Evolutionary conservation across 1,140 invertebrate species (phyloP), one percentile per base, ranked within the genome.

Genomic region (Coenobita brevimanus): DNA sequence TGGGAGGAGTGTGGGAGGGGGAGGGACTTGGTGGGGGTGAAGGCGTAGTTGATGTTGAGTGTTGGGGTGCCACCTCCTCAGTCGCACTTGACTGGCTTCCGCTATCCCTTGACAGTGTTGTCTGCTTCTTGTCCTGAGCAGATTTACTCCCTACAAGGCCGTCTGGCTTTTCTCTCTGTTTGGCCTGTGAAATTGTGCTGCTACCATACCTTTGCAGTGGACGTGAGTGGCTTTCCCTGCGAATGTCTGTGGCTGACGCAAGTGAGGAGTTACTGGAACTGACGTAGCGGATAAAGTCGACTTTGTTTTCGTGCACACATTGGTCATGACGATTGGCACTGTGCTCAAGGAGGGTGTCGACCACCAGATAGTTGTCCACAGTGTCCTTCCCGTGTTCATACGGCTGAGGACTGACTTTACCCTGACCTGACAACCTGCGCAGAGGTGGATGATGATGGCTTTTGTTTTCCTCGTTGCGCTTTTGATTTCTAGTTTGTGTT

Each of bases 361-460:
- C 62, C 27, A 80, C 50, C 0, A 80, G 46, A 62, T 30, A 80
- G 50, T 87, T 87, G n/a, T 80, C 84, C 3, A 81, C 64, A 0
- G 38, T 57, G 38, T 87, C 84, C 24, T 24, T 38, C 3, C 78
- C 76, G 3, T 8, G 1, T 8, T 75, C 41, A 8, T 17, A 10
- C 2, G 64, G 64, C 27, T 33, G 67, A n/a, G 41, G 36, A 6
- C 33, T 41, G 57, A 1, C 10, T n/a, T 64, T 64, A 0, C 21
- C 41, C 8, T 71, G 64, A 41, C 60, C 84, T 38, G 84, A 87
- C 0, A 87, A 64, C 21, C 84, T 27, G 36, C 67, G 57, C 1
- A 87, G 50, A 4, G 84, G 76, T 38, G 84, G 84, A 33, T 87
- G 84, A 33, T 87, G 84, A 6, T 57, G 6, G 2, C 33, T 73